Evolutionary conservation across 2,797 vertebrate species (phyloP), one percentile per base, ranked within the genome.

Genomic region (Melanotaenia maccullochi): DNA sequence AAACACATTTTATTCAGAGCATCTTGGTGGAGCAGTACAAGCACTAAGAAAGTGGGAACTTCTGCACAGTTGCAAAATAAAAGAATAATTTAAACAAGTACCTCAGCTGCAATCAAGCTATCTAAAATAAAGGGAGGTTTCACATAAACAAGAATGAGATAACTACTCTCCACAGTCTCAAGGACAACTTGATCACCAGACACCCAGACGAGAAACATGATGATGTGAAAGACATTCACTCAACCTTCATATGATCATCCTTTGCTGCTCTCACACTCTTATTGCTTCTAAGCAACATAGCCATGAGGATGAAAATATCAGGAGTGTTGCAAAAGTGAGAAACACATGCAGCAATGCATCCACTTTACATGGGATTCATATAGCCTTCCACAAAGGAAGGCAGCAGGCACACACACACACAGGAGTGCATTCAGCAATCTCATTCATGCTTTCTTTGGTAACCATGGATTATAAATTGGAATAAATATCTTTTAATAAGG

Each of bases 111-210:
- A 25, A 57, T 25, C 18, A 28, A 57, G 8, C 44, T 40, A 40
- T 3, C 16, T 16, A n/a, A 61, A 57, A 3, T 55, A 60, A 20
- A 2, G 49, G 42, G 7, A 13, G 3, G 40, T 40, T 22, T 1
- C n/a, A n/a, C 49, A 4, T 1, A 12, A 16, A 42, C 30, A 62
- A 52, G 47, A 22, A 9, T 16, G 30, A 74, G 28, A 68, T 38
- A 59, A 71, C 35, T 9, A 1, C 5, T 12, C 22, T n/a, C 22
- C 20, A 25, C 20, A 60, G 65, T 55, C 25, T 84, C 81, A 87
- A 85, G 81, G 87, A 66, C 74, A 71, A 64, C 20, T 56, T 59
- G 54, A 60, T 65, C 75, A 73, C 64, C 75, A 77, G 58, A 84
- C 65, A 65, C 44, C 72, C 60, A 30, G 35, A 70, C 56, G 18